Evolutionary conservation across 2,797 vertebrate genomes (phyloP), one percentile per base, ranked within the genome.

Genomic region (Champsocephalus gunnari): DNA sequence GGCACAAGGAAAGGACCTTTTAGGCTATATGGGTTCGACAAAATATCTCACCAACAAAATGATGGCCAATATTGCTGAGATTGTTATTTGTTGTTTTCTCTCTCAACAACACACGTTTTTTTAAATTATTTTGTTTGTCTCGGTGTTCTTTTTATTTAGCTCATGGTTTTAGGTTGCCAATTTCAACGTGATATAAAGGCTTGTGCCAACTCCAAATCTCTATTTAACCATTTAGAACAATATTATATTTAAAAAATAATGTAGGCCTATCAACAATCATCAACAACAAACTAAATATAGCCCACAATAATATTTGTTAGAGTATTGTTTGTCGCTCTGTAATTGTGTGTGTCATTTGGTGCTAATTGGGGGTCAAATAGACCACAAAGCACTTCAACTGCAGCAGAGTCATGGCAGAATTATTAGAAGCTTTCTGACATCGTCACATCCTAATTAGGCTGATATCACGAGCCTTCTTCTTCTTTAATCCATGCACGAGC

Each of bases 361-460:
- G 73, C 71, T 88, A 85, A 86, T 62, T 85, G 79, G 51, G 56
- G 80, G 81, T 82, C 76, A 80, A 62, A 75, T 24, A 14, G 34
- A 61, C 55, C 79, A 85, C 73, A 82, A 66, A 81, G 60, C 53
- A 2, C 43, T 55, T 62, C 8, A 48, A 54, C 51, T 6, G 66
- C 66, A 71, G 75, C 67, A 72, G 55, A 85, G 78, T 80, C 87
- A 81, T 38, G 28, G 4, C 45, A 16, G 43, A 64, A 45, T 67
- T 70, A 38, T 44, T 12, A 47, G 61, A 44, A 51, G 69, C 28
- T 47, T 65, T 47, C n/a, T 70, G 62, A 68, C 65, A 1, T 81
- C 61, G 75, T 79, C 83, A 79, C 69, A 19, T 73, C 82, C 74
- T 87, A 84, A 89, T 90, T 87, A 88, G 86, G 77, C 51, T 17